Percentiles rank a stretch among this genome's conserved stretches.
phyloP scores from a whole-genome alignment of 2,113 vertebrate genomes.

The Dipodomys spectabilis region DNA sequence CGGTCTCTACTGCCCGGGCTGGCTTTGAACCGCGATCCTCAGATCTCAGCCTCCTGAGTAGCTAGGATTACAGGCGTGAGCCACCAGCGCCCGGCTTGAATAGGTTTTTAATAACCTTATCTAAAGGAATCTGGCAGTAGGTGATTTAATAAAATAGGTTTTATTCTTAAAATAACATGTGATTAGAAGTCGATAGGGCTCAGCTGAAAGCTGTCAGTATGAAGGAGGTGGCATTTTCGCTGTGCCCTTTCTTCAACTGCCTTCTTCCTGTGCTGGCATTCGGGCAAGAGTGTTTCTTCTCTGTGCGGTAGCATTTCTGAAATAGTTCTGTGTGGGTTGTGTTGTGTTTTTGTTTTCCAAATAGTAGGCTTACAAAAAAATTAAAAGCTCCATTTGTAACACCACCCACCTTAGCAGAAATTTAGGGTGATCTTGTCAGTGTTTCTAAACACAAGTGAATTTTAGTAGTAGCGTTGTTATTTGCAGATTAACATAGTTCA shows the following conservation, averaged over 20 bases:
- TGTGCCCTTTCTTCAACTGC: conserved; percentile 47
- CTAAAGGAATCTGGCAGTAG: background rate
- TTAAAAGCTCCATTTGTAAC: conserved; percentile 31
- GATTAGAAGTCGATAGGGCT: background rate
- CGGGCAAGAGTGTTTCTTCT: conserved; percentile 74
- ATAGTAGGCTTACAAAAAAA: conserved; percentile 68
- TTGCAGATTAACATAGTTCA: background rate
- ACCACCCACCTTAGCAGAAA: conserved; percentile 63
- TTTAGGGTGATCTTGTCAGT: conserved; percentile 34
- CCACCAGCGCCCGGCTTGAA: no score
- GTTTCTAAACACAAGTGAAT: conserved; percentile 48
- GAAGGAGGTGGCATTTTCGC: conserved; percentile 50
- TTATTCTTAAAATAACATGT: conserved; percentile 18
- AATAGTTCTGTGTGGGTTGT: conserved; percentile 71
- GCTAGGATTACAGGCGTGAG: no score
- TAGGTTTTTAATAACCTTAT: conserved; percentile 22
- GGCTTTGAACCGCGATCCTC: no score
- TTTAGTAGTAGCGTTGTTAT: conserved; percentile 1
- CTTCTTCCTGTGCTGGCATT: conserved; percentile 74
- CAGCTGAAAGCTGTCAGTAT: background rate
- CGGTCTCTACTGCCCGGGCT: no score
- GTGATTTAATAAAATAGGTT: background rate
- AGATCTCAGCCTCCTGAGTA: no score
- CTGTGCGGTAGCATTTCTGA: conserved; percentile 76
- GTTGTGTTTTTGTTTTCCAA: conserved; percentile 77